phyloP scores from a whole-genome alignment of 2,797 vertebrate genomes.

The Coluber constrictor region DNA sequence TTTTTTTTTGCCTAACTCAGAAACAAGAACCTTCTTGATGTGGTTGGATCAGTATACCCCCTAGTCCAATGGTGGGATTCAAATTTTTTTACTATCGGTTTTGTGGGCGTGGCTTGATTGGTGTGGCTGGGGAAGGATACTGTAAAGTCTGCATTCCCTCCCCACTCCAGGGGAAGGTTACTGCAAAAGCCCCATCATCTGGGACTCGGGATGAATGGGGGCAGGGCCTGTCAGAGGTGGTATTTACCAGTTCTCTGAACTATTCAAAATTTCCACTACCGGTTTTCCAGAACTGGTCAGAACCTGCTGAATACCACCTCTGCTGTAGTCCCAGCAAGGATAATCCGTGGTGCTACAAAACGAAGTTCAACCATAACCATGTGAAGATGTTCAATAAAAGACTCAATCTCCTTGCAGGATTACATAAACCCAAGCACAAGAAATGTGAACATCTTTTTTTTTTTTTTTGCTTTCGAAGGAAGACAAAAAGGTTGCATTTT shows the following conservation, averaged over 20 bases:
- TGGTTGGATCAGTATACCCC: not conserved
- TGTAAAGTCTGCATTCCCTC: too few relatives aligned
- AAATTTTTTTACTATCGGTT: too few relatives aligned
- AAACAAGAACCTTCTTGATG: not conserved
- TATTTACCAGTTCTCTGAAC: too few relatives aligned
- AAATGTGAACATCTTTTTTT: not conserved
- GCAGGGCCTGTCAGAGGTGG: too few relatives aligned
- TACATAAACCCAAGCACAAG: not conserved
- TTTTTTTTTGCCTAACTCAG: not conserved
- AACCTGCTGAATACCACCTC: too few relatives aligned
- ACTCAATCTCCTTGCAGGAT: not conserved
- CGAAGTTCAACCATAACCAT: not conserved
- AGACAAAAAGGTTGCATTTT: not conserved
- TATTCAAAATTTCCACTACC: too few relatives aligned
- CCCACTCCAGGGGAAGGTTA: too few relatives aligned
- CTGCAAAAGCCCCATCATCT: too few relatives aligned
- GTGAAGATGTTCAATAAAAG: not conserved
- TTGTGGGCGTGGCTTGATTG: too few relatives aligned
- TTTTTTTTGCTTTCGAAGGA: not conserved
- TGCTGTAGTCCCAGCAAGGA: not conserved
- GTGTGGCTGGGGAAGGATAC: too few relatives aligned
- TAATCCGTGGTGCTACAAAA: not conserved
- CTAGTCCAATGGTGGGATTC: not conserved
- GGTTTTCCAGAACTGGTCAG: too few relatives aligned
- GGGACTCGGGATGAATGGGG: too few relatives aligned